A percentile compares a stretch with the other conserved stretches of the same genome.
Evolutionary conservation across 1,140 invertebrate genomes (phyloP).

Genomic region (Metopolophium dirhodum): DNA sequence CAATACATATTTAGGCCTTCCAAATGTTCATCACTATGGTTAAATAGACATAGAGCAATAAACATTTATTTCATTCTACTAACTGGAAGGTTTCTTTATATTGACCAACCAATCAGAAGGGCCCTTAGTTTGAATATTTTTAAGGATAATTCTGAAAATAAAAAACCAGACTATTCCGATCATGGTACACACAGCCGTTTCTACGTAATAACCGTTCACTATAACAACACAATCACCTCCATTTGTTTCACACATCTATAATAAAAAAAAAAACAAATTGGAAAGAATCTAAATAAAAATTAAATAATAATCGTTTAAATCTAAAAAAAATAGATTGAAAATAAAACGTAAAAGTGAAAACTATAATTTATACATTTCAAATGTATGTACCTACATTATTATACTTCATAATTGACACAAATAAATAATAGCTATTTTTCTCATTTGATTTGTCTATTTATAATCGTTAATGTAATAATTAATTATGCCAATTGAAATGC

Average conservation of each 20-base stretch:
- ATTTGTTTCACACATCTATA: background rate
- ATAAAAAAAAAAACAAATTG: background rate
- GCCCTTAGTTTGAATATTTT: background rate
- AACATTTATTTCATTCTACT: background rate
- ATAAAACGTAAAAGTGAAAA: background rate
- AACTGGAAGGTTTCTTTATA: background rate
- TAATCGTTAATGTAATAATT: background rate
- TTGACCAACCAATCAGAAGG: background rate
- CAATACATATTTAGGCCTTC: background rate
- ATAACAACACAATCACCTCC: background rate
- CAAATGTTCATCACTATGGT: background rate
- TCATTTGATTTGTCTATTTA: background rate
- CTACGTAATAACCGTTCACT: slow-evolving; percentile 11
- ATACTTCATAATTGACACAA: background rate
- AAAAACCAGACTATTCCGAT: background rate
- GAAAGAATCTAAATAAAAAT: background rate
- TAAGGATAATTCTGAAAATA: background rate
- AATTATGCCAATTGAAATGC: background rate
- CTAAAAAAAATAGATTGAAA: background rate
- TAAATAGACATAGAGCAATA: background rate
- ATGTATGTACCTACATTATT: no score
- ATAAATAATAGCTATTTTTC: background rate
- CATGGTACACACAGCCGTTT: background rate
- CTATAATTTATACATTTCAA: background rate
- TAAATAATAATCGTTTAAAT: background rate